phyloP scores from a whole-genome alignment of 2,888 invertebrate genomes.

The Neoaliturus tenellus region DNA sequence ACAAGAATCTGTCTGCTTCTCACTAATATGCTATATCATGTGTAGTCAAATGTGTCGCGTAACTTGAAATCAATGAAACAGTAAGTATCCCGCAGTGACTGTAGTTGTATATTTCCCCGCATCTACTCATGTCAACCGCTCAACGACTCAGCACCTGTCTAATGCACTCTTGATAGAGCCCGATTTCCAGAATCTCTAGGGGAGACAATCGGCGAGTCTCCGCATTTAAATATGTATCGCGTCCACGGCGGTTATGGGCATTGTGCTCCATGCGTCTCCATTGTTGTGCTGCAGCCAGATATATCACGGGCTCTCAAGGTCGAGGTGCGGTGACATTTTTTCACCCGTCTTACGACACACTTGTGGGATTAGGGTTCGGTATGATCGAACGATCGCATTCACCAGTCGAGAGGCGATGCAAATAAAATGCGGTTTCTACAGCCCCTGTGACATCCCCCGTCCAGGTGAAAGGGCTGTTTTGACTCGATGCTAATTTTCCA shows the following conservation, averaged over 20 bases:
- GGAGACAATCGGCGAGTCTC: neutral
- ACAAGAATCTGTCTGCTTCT: too few relatives aligned
- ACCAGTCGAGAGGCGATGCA: conserved; percentile 10
- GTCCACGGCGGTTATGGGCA: neutral
- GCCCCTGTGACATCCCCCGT: conserved; percentile 4
- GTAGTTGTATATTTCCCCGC: neutral
- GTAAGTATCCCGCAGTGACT: too few relatives aligned
- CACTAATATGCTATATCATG: too few relatives aligned
- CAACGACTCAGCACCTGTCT: neutral
- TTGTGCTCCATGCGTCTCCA: neutral
- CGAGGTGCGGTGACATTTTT: conserved; percentile 27
- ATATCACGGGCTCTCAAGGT: neutral
- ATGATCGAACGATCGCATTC: conserved; percentile 9
- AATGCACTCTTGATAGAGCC: neutral
- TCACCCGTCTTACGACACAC: conserved; percentile 19
- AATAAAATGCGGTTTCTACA: neutral
- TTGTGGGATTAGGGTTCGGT: neutral
- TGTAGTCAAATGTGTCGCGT: too few relatives aligned
- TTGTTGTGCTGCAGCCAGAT: neutral
- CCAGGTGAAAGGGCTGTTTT: conserved; percentile 39
- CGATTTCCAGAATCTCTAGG: neutral
- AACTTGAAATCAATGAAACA: too few relatives aligned
- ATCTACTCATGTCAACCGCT: neutral
- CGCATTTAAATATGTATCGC: conserved; percentile 3
- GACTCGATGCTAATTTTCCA: conserved; percentile 47